These are phyloP conservation scores for Lophotis ruficrista DNA, from an alignment of 2,113 vertebrate species.

Conservation along the genomic window DNA sequence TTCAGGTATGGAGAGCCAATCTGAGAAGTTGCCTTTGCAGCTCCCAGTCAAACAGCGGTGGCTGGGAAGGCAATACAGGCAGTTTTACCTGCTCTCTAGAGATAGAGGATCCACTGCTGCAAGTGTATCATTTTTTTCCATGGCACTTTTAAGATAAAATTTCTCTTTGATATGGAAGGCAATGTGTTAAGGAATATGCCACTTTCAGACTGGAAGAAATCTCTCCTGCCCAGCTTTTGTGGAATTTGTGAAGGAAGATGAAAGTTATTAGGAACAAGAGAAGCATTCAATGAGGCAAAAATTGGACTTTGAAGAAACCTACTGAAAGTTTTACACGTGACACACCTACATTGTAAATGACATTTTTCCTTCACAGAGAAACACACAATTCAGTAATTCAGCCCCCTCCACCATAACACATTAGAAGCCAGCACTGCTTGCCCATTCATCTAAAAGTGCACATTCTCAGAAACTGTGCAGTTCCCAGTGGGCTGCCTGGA, in stretches of 20 bases:
- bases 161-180: neutral
- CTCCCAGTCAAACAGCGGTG: neutral
- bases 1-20: neutral
- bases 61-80: neutral
- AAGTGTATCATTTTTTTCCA: neutral
- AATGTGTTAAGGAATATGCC: neutral
- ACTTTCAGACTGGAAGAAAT: neutral
- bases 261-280: conserved; percentile 28
- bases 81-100: neutral
- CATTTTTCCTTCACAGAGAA: conserved; percentile 52
- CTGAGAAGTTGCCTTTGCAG: neutral
- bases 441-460: conserved; percentile 68
- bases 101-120: neutral
- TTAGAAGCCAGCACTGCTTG: conserved; percentile 34
- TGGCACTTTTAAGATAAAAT: neutral
- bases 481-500: neutral
- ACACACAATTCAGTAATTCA: conserved; percentile 64
- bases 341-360: conserved; percentile 66
- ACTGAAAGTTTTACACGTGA: conserved; percentile 55
- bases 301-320: conserved; percentile 15
- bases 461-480: conserved; percentile 22
- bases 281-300: conserved; percentile 6
- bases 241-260: conserved; percentile 60
- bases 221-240: neutral
- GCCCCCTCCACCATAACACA: conserved; percentile 1